A percentile compares a stretch with the other conserved stretches of the same genome.
Conservation (phyloP, 2,797 vertebrate genomes). For the Onychomys torridus region DNA sequence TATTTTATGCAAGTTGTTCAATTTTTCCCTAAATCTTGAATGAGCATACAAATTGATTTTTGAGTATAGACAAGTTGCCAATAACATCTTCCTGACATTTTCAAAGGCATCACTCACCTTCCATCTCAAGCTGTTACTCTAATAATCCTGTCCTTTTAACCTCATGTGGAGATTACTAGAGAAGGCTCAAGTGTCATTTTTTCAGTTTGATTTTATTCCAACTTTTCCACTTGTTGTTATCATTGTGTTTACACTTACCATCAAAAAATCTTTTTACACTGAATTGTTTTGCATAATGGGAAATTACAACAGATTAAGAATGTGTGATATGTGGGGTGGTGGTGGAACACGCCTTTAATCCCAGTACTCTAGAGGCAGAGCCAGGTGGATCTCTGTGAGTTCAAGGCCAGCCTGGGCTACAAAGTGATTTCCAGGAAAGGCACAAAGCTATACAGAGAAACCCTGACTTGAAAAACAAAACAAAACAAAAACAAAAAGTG, state of each 20-base stretch:
- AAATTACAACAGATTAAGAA: neutral
- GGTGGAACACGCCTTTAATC: too few relatives aligned
- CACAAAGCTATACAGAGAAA: too few relatives aligned
- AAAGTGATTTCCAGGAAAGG: too few relatives aligned
- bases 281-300: neutral
- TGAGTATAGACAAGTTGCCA: neutral
- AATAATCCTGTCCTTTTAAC: neutral
- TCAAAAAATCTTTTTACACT: neutral
- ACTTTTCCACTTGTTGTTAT: neutral
- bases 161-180: neutral
- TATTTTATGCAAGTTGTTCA: neutral
- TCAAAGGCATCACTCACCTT: neutral
- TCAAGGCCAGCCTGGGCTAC: too few relatives aligned
- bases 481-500: too few relatives aligned
- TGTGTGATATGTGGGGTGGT: too few relatives aligned
- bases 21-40: slow-evolving; percentile 42
- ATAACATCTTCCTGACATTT: slow-evolving; percentile 29
- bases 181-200: neutral
- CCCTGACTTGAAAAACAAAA: too few relatives aligned
- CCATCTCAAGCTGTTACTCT: neutral
- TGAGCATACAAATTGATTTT: neutral
- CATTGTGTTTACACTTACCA: neutral
- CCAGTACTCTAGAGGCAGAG: too few relatives aligned
- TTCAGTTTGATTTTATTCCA: slow-evolving; percentile 4
- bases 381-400: too few relatives aligned